These are phyloP conservation scores for Podilymbus podiceps DNA, from an alignment of 2,113 vertebrate genomes.

Conservation along the genomic window DNA sequence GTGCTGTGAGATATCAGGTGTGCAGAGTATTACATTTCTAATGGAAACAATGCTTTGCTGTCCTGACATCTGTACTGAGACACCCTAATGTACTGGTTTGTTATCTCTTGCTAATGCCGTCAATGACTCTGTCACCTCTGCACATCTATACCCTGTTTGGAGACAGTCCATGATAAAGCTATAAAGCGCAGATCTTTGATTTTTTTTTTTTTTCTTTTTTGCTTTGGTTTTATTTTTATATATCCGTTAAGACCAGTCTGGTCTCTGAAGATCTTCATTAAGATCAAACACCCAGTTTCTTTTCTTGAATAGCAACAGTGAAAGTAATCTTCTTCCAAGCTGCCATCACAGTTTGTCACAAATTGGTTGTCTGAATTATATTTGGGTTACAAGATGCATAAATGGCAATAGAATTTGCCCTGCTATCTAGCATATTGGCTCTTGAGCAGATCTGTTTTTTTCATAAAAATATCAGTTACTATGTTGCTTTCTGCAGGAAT, in stretches of 20 bases:
- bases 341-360: neutral
- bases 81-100: neutral
- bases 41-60: neutral
- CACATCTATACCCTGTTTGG: neutral
- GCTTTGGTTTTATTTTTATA: neutral
- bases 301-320: neutral
- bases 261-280: constrained; percentile 6
- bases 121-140: neutral
- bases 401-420: neutral
- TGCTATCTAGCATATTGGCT: neutral
- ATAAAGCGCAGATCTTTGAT: neutral
- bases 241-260: neutral
- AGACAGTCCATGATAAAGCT: neutral
- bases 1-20: neutral
- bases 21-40: neutral
- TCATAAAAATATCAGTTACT: neutral
- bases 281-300: neutral
- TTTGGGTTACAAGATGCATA: neutral
- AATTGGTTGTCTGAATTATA: neutral
- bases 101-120: neutral
- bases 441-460: neutral
- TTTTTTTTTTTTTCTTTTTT: neutral
- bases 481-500: neutral
- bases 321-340: neutral
- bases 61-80: neutral